Evolutionary conservation across 1,140 invertebrate genomes (phyloP), one percentile per base, ranked within the genome.

Genomic region (Helicoverpa zea): DNA sequence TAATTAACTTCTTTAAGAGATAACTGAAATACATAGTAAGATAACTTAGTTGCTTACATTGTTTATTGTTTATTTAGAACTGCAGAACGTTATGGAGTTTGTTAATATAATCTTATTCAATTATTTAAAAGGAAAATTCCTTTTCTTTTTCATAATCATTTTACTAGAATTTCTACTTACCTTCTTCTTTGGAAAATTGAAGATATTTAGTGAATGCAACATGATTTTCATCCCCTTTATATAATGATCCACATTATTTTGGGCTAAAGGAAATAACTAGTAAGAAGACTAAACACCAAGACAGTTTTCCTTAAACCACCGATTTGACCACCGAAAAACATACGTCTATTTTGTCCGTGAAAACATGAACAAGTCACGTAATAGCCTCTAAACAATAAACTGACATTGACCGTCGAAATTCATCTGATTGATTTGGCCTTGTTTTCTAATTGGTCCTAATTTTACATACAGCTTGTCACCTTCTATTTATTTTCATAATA

Each of bases 351-450:
- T 54, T 2, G 5, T n/a, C 52, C 2, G n/a, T 54, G n/a, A 14
- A 7, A 4, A 54, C 13, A 29, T 56, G 3, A 18, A 59, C 12
- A 59, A 23, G 23, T 16, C 16, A 64, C 12, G 14, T 64, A 1
- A 64, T 14, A 10, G n/a, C n/a, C 29, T 14, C 9, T 2, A 2
- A 30, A 47, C n/a, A 61, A 64, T 16, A 47, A 11, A 29, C 2
- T 64, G 63, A 47, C 29, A 64, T 64, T 64, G 63, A 64, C 63
- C 63, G 35, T 43, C 63, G 35, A 64, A 64, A 47, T 64, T 30
- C 61, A 30, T 12, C 13, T 16, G 16, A 64, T 64, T 64, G 9
- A 64, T 64, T 64, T 14, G 63, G 9, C 63, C 63, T 64, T 64
- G 14, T 35, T 2, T 43, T 35, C 35, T 16, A 47, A 64, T 64